Base-by-base conservation (phyloP, 2,888 invertebrate species). In the Oxyscelio sp. region DNA sequence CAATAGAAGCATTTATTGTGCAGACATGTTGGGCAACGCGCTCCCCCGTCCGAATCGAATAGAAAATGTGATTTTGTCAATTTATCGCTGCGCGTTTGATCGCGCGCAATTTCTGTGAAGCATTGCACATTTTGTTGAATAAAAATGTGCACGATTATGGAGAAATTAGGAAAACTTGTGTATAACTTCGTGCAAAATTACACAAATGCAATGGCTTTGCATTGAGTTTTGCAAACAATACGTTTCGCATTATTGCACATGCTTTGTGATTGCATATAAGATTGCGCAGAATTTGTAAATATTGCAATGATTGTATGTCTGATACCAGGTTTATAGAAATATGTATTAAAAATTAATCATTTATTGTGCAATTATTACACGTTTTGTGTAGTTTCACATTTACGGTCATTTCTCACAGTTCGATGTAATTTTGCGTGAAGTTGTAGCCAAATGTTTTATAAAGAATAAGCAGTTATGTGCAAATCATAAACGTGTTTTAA, bases 281-380 rank as follows among this genome's bases (percentile, higher is more conserved):
- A 45, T 61, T 27, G 61, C 27, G 61, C 61, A 19, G 17, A 22
- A 61, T 59, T 59, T 59, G 59, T 59, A 59, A 59, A 59, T 59
- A 59, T 38, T 1, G 22, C 22, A 43, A 24, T 27, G 19, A 24
- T 15, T 15, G 61, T 61, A 43, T 24, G 61, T 22, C 56, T 4
- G n/a, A 4, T 4, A n/a, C 27, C 34, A 34, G 34, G 34, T 9
- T 9, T 9, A 8, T 11, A 11, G 34, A 11, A 11, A 34, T 6
- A 2, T 34, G 34, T 34, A 34, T 34, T 34, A 34, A 11, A 9
- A 27, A 27, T 6, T 34, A 4, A 34, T 34, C 34, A 34, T 34
- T 34, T 34, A 11, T 24, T 24, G 22, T 22, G 61, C 43, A 27
- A 43, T 11, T 31, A 17, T 56, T 17, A 38, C 38, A 13, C 38